Conservation (phyloP, 2,113 vertebrate genomes). For the Hiodon alosoides region DNA sequence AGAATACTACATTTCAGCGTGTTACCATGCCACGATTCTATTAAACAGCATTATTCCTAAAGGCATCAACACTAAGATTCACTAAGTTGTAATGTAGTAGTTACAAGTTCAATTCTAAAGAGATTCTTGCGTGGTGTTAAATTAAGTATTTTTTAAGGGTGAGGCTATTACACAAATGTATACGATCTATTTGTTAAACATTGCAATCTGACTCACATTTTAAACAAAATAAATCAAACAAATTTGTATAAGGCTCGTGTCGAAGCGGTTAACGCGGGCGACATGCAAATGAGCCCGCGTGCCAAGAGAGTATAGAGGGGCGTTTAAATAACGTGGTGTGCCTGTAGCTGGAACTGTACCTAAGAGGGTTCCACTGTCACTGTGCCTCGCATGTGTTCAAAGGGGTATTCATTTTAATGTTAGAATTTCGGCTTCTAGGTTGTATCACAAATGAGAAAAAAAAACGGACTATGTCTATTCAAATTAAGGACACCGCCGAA, state of each 20-base stretch:
- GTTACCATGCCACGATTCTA: too few relatives aligned
- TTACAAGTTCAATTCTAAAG: too few relatives aligned
- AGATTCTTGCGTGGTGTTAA: too few relatives aligned
- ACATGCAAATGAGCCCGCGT: constrained; percentile 10
- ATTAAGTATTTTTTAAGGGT: too few relatives aligned
- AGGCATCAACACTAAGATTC: too few relatives aligned
- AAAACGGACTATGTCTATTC: not conserved
- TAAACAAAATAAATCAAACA: not conserved
- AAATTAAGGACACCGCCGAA: not conserved
- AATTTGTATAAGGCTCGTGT: not conserved
- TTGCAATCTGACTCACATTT: not conserved
- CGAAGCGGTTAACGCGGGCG: not conserved
- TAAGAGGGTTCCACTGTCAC: not conserved
- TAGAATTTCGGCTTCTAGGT: not conserved
- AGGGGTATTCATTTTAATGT: too few relatives aligned
- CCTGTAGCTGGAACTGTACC: not conserved
- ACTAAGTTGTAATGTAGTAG: too few relatives aligned
- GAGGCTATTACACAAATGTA: too few relatives aligned
- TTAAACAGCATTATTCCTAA: too few relatives aligned
- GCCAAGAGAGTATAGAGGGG: not conserved
- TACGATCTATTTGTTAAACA: not conserved
- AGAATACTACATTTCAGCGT: too few relatives aligned
- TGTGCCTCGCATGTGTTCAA: not conserved
- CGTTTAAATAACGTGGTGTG: constrained; percentile 13
- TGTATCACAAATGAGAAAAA: not conserved